Conservation (phyloP, 2,888 invertebrate species). For the Folsomia manolachei region DNA sequence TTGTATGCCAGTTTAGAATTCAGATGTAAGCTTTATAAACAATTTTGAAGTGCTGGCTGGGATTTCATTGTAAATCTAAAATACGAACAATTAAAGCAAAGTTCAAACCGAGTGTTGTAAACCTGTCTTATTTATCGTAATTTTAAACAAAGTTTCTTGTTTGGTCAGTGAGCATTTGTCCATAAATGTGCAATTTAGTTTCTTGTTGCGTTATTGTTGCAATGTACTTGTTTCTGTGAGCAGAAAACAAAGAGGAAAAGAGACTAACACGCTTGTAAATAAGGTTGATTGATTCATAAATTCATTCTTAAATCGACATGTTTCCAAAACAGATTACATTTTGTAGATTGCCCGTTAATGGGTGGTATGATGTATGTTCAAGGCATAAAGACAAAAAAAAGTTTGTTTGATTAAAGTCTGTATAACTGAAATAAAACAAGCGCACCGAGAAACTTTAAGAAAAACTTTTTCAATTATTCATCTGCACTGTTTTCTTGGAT, state of each 20-base stretch:
- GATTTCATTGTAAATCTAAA: too few relatives aligned
- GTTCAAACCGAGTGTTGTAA: conserved; percentile 18
- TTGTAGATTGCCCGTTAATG: neutral
- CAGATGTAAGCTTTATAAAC: neutral
- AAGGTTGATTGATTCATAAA: conserved; percentile 9
- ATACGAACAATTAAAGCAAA: neutral
- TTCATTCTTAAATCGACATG: neutral
- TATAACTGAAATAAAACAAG: too few relatives aligned
- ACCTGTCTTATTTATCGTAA: conserved; percentile 44
- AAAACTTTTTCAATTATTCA: too few relatives aligned
- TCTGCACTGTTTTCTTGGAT: too few relatives aligned
- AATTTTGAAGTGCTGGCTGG: too few relatives aligned
- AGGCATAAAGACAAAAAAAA: too few relatives aligned
- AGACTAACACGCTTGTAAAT: neutral
- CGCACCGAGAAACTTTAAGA: too few relatives aligned
- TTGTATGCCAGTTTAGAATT: too few relatives aligned
- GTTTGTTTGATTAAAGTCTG: too few relatives aligned
- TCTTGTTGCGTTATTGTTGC: neutral
- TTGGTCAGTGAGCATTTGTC: conserved; percentile 16
- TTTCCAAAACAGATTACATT: neutral
- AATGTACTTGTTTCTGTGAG: neutral
- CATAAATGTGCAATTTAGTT: neutral
- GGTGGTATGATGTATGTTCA: too few relatives aligned
- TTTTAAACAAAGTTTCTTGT: conserved; percentile 36
- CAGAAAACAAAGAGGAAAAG: neutral